Evolutionary conservation across 1,140 invertebrate species (phyloP), one percentile per base, ranked within the genome.

Genomic region (Micrasema minimum): DNA sequence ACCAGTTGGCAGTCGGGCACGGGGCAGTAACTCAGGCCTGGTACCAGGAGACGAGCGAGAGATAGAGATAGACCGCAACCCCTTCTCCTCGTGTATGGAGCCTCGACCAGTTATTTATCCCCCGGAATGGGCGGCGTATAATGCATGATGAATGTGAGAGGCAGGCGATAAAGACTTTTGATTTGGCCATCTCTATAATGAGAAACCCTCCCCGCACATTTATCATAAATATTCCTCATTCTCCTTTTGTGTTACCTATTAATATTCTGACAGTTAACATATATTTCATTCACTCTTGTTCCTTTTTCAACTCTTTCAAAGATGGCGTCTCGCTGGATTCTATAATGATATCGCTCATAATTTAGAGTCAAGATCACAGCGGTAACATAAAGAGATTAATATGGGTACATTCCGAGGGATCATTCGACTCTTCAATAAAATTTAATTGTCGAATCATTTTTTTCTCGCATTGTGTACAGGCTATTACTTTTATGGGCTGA

Each of bases 331-430:
- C 51, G 31, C 72, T 50, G 72, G 66, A 69, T 69, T 69, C 72
- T 75, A 75, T 75, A 75, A 75, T 75, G 72, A 75, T 75, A 75
- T 75, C 69, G 72, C 69, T 71, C 72, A 75, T 75, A 71, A 75
- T 75, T 75, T 75, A 75, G 72, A 75, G 72, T 69, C 65, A 59
- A 50, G 72, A 71, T 75, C 72, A 61, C 72, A 75, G 72, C 72
- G 72, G 72, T 71, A 75, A 65, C 72, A 55, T 69, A 65, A 71
- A 69, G 72, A 75, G 72, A 75, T 75, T 75, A 75, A 75, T 75
- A 51, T 68, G 59, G 68, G 72, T 74, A 71, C 68, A 67, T 74
- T 74, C 65, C 68, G 67, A 55, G 72, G 65, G 68, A 69, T 70
- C 70, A 71, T 71, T 68, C 71, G 71, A 55, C 45, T 68, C 68